Evolutionary conservation across 2,888 invertebrate genomes (phyloP), one percentile per base, ranked within the genome.

Genomic region (Ophion ellenae): DNA sequence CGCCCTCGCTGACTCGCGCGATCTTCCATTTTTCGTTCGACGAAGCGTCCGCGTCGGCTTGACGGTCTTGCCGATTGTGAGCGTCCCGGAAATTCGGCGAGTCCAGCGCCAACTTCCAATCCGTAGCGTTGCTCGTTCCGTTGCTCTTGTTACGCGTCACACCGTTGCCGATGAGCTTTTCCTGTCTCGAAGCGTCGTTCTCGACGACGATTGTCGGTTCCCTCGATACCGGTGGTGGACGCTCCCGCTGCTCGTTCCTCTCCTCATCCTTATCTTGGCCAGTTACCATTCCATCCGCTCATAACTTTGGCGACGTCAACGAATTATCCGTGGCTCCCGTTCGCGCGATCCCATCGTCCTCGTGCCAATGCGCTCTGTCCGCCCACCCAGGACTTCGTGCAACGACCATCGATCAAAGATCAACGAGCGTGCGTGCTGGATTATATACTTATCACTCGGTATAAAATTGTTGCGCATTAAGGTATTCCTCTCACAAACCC

Each of bases 1-100:
- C 85, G 73, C 88, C 86, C 36, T 91, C 91, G 87, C 92, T 91
- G 86, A 17, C 11, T 53, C 53, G 53, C 5, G 53, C 90, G 90
- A 83, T 89, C 87, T 80, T 70, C 59, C 32, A 47, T 71, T 61
- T 14, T 61, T 20, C 59, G 36, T 14, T n/a, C 7, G 66, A 28
- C 10, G 67, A 11, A 20, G 47, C 24, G n/a, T 81, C 69, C 64
- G 28, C 61, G 0, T 24, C 28, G 6, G 28, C 69, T 45, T 61
- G 47, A 36, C 53, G 14, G n/a, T 70, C 40, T 9, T 11, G 45
- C 11, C 17, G 17, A 17, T 53, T 17, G 53, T 17, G 14, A 53
- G 4, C 5, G 17, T 5, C 5, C 53, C 53, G 14, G 14, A 53
- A 53, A 53, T 53, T 53, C 53, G 53, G 14, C 53, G 53, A 5